Percentiles rank a stretch among this genome's conserved stretches.
These are phyloP conservation scores for Eumerus sabulonum DNA, from an alignment of 2,888 invertebrate species.

Conservation along the genomic window DNA sequence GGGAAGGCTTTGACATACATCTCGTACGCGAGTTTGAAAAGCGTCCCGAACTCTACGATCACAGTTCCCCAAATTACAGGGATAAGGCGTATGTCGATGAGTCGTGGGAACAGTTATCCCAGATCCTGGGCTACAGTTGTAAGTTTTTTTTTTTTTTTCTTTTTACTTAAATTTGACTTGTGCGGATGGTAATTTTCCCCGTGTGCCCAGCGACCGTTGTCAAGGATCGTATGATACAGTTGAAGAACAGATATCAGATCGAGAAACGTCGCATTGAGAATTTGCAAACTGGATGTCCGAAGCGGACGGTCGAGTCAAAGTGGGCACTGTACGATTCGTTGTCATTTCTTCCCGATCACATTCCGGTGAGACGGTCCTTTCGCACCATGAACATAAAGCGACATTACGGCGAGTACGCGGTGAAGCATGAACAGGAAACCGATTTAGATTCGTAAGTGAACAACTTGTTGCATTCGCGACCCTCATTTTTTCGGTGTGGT, in stretches of 20 bases:
- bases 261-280: constrained; percentile 73
- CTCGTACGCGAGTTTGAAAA: constrained; percentile 72
- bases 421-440: constrained; percentile 46
- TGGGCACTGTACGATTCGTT: constrained; percentile 73
- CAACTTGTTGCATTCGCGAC: constrained; percentile 22
- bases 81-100: constrained; percentile 71
- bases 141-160: constrained; percentile 14
- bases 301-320: constrained; percentile 68
- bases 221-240: constrained; percentile 73
- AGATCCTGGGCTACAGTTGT: constrained; percentile 71
- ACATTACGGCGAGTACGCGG: constrained; percentile 37
- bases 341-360: constrained; percentile 72
- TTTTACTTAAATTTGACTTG: not conserved
- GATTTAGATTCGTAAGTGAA: constrained; percentile 51
- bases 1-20: constrained; percentile 71
- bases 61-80: constrained; percentile 71
- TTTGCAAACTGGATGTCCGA: constrained; percentile 65
- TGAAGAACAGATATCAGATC: constrained; percentile 74
- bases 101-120: constrained; percentile 71
- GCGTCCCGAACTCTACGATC: constrained; percentile 73
- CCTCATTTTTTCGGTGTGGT: no score
- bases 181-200: not conserved
- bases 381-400: constrained; percentile 54
- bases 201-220: constrained; percentile 69
- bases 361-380: constrained; percentile 72